These are phyloP conservation scores for Thymallus thymallus DNA, from an alignment of 2,113 vertebrate species.

Conservation along the genomic window DNA sequence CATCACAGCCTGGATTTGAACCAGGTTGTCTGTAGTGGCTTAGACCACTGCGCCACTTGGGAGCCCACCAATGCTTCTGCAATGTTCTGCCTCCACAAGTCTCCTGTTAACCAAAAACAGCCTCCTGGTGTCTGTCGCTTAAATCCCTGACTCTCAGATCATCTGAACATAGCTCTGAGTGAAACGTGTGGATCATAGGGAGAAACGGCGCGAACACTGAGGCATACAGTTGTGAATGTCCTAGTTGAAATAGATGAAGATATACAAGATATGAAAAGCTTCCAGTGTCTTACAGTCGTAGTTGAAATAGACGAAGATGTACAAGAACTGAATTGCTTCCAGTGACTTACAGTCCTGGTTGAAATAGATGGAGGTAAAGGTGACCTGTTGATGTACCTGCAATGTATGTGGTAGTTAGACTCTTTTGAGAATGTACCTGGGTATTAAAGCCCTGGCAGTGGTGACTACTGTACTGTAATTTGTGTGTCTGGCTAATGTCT, in stretches of 20 bases:
- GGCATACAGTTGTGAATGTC: too few species aligned
- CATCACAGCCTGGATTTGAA: too few species aligned
- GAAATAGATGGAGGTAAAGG: neutral
- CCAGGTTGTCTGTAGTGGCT: too few species aligned
- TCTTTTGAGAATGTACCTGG: neutral
- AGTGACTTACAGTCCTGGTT: neutral
- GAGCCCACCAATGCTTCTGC: constrained; percentile 41
- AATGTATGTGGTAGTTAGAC: neutral
- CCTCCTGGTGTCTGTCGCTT: neutral
- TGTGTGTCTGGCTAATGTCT: neutral
- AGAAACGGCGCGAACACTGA: too few species aligned
- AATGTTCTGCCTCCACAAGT: constrained; percentile 17
- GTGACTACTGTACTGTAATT: neutral
- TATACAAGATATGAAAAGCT: too few species aligned
- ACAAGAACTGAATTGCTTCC: too few species aligned
- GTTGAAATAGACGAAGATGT: neutral
- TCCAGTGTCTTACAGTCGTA: too few species aligned
- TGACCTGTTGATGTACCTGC: neutral
- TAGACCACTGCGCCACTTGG: too few species aligned
- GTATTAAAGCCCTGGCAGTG: neutral
- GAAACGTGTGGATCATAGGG: neutral
- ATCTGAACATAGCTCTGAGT: neutral
- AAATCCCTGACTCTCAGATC: neutral
- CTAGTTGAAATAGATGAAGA: too few species aligned
- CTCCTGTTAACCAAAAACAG: constrained; percentile 16